Percentiles rank a stretch among this genome's conserved stretches.
These are phyloP conservation scores for Neolamprologus toae DNA, from an alignment of 2,113 vertebrate genomes.

Conservation along the genomic window DNA sequence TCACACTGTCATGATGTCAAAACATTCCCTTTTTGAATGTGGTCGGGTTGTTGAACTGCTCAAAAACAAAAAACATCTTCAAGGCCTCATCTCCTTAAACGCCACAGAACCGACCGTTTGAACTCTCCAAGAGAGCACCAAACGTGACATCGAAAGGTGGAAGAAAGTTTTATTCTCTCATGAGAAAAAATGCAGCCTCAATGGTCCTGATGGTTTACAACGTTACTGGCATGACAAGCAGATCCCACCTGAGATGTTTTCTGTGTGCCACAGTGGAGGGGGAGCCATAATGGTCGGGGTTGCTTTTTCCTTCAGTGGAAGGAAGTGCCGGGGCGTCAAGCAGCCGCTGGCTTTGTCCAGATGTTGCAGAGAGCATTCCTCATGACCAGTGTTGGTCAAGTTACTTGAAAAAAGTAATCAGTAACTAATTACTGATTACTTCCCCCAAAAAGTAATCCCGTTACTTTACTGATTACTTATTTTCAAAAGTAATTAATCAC, in stretches of 20 bases:
- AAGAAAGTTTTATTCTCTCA: not conserved
- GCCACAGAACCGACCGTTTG: not conserved
- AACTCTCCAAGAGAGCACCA: not conserved
- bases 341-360: not conserved
- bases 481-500: too few relatives aligned
- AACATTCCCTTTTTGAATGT: not conserved
- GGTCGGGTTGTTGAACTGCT: not conserved
- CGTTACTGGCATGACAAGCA: not conserved
- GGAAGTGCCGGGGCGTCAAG: not conserved
- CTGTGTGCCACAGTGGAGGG: not conserved
- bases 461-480: too few relatives aligned
- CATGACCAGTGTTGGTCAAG: too few relatives aligned
- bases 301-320: not conserved
- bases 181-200: not conserved
- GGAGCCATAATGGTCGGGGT: not conserved
- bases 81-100: not conserved
- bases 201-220: not conserved
- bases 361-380: not conserved
- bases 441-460: too few relatives aligned
- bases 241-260: not conserved
- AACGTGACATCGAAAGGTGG: not conserved
- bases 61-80: not conserved
- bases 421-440: too few relatives aligned
- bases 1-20: not conserved
- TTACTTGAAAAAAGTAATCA: too few relatives aligned